These are phyloP conservation scores for Salvelinus namaycush DNA, from an alignment of 2,113 vertebrate genomes.

Conservation along the genomic window DNA sequence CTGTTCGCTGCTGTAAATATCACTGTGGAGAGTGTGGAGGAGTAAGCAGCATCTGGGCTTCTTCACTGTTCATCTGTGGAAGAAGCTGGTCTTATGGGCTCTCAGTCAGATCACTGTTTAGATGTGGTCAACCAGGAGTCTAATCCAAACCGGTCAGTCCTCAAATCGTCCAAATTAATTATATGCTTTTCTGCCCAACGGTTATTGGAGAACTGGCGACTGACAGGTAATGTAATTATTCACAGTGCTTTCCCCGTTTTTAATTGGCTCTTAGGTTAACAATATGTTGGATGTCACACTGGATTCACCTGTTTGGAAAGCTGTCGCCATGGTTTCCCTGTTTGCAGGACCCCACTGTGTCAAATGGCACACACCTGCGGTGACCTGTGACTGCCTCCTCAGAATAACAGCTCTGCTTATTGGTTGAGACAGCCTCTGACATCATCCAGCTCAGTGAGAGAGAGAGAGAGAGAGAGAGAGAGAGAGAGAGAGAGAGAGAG, in stretches of 20 bases:
- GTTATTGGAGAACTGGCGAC: slow-evolving; percentile 63
- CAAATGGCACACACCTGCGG: slow-evolving; percentile 44
- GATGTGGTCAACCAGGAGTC: background rate
- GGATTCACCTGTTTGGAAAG: slow-evolving; percentile 50
- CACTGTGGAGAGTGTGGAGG: background rate
- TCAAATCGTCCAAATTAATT: background rate
- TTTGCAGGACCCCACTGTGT: slow-evolving; percentile 36
- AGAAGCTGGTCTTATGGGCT: background rate
- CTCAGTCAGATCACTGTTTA: background rate
- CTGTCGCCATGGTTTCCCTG: slow-evolving; percentile 53
- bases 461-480: too few species aligned
- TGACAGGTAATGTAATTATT: slow-evolving; percentile 72
- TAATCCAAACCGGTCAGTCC: background rate
- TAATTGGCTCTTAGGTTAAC: slow-evolving; percentile 68
- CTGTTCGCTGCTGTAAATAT: slow-evolving; percentile 5
- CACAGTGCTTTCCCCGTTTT: slow-evolving; percentile 57
- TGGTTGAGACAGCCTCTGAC: slow-evolving; percentile 42
- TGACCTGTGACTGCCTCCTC: slow-evolving; percentile 12
- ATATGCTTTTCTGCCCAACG: slow-evolving; percentile 39
- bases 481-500: background rate
- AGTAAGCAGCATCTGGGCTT: background rate
- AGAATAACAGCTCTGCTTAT: slow-evolving; percentile 44
- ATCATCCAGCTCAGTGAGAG: slow-evolving; percentile 48
- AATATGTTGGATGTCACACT: slow-evolving; percentile 42
- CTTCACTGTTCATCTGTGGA: background rate